Conservation (phyloP, 2,797 vertebrate genomes). For the Malurus splendens region DNA sequence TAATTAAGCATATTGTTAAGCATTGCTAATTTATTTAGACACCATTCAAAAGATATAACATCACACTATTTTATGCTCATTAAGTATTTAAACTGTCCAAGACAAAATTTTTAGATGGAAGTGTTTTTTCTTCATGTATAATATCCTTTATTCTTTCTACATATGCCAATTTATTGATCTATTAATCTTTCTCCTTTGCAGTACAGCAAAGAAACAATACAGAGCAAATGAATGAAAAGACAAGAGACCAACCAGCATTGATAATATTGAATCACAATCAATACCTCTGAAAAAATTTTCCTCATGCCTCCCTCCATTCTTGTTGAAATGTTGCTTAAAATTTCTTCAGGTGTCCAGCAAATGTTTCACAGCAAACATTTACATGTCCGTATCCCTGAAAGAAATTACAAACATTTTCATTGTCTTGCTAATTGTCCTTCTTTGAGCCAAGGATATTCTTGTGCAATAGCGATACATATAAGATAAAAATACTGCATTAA, state of each 20-base stretch:
- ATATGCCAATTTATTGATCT: neutral
- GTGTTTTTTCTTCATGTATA: neutral
- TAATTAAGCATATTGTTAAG: neutral
- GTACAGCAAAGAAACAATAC: neutral
- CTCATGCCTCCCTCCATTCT: fast-evolving
- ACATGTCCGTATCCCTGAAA: neutral
- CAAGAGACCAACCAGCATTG: neutral
- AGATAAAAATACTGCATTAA: neutral
- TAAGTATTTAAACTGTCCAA: neutral
- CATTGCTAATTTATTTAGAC: neutral
- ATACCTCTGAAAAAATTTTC: neutral
- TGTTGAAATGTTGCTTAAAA: neutral
- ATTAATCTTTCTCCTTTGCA: neutral
- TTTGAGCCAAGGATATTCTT: neutral
- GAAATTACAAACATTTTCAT: neutral
- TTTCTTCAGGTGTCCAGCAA: neutral
- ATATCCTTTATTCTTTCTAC: neutral
- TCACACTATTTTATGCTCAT: neutral
- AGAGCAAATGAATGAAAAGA: neutral
- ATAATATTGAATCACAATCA: neutral
- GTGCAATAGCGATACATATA: neutral
- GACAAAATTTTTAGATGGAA: neutral
- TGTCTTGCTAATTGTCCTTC: neutral
- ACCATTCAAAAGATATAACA: neutral
- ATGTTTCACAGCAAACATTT: neutral